Base-by-base conservation (phyloP, 2,888 invertebrate species). In the Agrochola circellaris region DNA sequence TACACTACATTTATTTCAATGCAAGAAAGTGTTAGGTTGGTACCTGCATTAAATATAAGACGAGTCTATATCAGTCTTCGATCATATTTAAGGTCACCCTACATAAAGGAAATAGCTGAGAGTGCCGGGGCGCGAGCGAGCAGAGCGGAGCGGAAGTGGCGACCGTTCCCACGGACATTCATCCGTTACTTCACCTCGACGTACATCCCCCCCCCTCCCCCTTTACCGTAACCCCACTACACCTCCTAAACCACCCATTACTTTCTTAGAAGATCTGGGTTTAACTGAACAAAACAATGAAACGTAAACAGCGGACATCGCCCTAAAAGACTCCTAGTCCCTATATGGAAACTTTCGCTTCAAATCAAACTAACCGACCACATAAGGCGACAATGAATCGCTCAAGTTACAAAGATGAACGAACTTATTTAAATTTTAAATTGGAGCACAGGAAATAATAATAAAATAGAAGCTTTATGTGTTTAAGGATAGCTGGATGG, bases 111-210 rank as follows among this genome's bases (percentile, higher is more conserved):
- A 96, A 96, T 96, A 95, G 93, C 94, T 94, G 92, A 94, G 94
- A 95, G 95, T 94, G 94, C 86, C 91, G 93, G 91, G 92, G 91
- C 92, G 94, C 92, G 93, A 91, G 92, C 91, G 92, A 89, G 90
- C 91, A 91, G 90, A 93, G 91, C 93, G 93, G 93, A 93, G 93
- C 96, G 96, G 96, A 96, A 96, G 96, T 94, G 94, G 85, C 93
- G 95, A 91, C 95, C 96, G 96, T 96, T 96, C 96, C 96, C 96
- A 96, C 96, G 96, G 95, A 96, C 95, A 94, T 91, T 94, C 95
- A 95, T 95, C 96, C 96, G 96, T 96, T 96, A 96, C 92, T 95
- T 95, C 95, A 95, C 95, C 95, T 95, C 94, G 90, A 87, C 91
- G 85, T 82, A 74, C 76, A 82, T 48, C 81, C 87, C 87, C 87